Conservation (phyloP, 2,113 vertebrate genomes). For the Centropus bengalensis region DNA sequence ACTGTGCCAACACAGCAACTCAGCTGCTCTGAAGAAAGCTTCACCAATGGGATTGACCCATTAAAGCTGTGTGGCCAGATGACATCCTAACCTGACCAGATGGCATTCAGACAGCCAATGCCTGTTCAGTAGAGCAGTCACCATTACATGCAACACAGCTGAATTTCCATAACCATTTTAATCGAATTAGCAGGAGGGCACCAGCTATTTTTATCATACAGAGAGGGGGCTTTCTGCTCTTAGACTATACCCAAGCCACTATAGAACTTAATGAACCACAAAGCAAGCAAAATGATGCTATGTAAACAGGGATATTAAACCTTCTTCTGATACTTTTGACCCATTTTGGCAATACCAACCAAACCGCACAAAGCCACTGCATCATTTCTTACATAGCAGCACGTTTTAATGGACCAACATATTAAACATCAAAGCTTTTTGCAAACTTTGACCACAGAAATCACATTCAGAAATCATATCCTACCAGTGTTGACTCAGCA, state of each 20-base stretch:
- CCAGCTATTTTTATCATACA: not conserved
- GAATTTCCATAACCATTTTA: not conserved
- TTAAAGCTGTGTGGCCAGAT: not conserved
- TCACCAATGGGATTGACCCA: rapidly evolving
- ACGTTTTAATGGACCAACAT: not conserved
- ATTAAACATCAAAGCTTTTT: not conserved
- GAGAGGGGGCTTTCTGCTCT: not conserved
- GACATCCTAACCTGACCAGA: not conserved
- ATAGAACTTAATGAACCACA: conserved; percentile 17
- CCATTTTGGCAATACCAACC: not conserved
- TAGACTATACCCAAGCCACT: not conserved
- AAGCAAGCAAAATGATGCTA: not conserved
- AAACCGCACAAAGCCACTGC: not conserved
- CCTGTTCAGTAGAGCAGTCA: not conserved
- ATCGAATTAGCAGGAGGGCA: not conserved
- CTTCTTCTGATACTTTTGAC: conserved; percentile 5
- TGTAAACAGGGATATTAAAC: conserved; percentile 22
- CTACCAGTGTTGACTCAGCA: not conserved
- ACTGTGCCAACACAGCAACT: not conserved
- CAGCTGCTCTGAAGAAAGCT: not conserved
- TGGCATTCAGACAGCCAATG: not conserved
- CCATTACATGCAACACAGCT: not conserved
- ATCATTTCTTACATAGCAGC: not conserved
- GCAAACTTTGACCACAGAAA: conserved; percentile 19
- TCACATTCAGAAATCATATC: not conserved